Percentiles rank a stretch among this genome's conserved stretches.
Conservation (phyloP, 2,113 vertebrate genomes). For the Alethe castanea region DNA sequence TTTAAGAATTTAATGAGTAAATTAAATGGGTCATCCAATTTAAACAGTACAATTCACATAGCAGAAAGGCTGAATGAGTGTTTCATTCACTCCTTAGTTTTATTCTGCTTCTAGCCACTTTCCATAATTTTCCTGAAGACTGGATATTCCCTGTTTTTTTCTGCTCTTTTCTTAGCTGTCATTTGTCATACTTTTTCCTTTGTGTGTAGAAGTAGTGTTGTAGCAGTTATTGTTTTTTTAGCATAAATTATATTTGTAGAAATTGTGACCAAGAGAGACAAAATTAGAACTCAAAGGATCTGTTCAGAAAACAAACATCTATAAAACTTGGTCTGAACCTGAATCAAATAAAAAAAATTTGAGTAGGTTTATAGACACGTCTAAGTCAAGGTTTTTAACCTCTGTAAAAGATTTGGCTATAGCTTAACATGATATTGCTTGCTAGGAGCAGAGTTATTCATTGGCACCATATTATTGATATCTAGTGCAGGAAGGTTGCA, state of each 20-base stretch:
- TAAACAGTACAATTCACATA: neutral
- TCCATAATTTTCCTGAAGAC: neutral
- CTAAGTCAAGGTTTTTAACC: neutral
- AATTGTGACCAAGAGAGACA: neutral
- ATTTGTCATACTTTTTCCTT: neutral
- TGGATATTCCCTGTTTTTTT: neutral
- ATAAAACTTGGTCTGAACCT: neutral
- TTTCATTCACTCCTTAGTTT: neutral
- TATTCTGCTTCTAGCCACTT: neutral
- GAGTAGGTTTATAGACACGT: neutral
- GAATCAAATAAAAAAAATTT: neutral
- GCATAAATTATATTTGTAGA: neutral
- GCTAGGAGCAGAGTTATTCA: neutral
- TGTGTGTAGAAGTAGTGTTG: neutral
- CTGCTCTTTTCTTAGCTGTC: neutral
- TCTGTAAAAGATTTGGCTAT: neutral
- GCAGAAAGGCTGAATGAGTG: neutral
- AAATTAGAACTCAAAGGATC: neutral
- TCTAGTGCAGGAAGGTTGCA: neutral
- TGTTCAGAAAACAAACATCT: neutral
- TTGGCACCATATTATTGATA: neutral
- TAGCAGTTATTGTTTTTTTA: neutral
- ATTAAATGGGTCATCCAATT: neutral
- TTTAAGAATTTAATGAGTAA: neutral
- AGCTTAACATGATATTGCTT: neutral